A percentile compares a stretch with the other conserved stretches of the same genome.
Evolutionary conservation across 2,888 invertebrate genomes (phyloP).

Genomic region (Chamaedrilus cognettii): DNA sequence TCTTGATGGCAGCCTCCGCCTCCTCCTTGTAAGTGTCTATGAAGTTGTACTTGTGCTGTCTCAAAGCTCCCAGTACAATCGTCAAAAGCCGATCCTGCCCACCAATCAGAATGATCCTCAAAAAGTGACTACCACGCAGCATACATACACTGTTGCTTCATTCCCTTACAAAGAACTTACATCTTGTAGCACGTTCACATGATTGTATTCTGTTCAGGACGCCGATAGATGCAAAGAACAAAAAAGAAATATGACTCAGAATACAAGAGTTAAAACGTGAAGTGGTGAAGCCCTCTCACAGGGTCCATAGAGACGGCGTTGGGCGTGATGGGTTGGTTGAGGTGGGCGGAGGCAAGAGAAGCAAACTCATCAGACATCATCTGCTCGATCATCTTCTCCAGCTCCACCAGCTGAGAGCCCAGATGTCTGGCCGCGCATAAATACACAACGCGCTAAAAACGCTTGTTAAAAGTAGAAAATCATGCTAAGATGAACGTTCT

Average conservation of each 20-base stretch:
- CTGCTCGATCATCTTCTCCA: constrained; percentile 93
- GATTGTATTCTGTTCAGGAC: no score
- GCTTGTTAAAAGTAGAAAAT: no score
- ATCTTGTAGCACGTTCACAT: no score
- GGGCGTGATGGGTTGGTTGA: constrained; percentile 76
- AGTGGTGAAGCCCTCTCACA: constrained; percentile 26
- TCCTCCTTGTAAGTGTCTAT: constrained; percentile 74
- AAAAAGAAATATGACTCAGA: no score
- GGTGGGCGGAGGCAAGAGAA: constrained; percentile 84
- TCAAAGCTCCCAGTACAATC: constrained; percentile 85
- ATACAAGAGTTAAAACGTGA: neutral
- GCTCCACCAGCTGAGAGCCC: constrained; percentile 92
- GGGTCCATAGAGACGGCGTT: constrained; percentile 60
- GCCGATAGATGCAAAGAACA: no score
- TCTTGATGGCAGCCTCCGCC: constrained; percentile 83
- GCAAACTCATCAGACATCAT: constrained; percentile 96
- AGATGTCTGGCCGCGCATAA: no score
- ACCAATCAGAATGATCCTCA: no score
- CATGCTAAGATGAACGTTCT: no score
- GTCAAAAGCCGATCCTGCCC: constrained; percentile 81
- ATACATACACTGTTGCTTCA: no score
- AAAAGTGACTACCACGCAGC: no score
- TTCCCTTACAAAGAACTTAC: no score
- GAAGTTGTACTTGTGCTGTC: constrained; percentile 83
- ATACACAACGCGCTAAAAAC: no score